These are phyloP conservation scores for Limnephilus marmoratus DNA, from an alignment of 2,888 invertebrate species.

Conservation along the genomic window DNA sequence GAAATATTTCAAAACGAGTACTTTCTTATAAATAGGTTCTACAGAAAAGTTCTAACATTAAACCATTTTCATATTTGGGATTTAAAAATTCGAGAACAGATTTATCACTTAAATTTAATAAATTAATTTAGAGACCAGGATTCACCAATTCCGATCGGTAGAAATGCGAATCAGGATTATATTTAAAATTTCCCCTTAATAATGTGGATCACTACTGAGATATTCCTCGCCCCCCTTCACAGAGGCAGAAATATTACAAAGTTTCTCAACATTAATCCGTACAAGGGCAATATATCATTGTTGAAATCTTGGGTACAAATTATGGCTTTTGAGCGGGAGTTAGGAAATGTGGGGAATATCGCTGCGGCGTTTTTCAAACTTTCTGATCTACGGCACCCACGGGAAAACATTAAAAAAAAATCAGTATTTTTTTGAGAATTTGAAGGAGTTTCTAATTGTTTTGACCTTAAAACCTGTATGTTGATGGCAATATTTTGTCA, in stretches of 20 bases:
- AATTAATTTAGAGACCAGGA: background rate
- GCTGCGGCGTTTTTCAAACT: slow-evolving; percentile 25
- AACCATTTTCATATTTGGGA: background rate
- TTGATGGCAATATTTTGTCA: background rate
- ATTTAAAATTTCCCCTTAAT: background rate
- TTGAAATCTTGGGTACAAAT: slow-evolving; percentile 34
- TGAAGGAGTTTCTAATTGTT: no score
- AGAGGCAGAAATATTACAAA: slow-evolving; percentile 18
- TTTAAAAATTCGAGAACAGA: background rate
- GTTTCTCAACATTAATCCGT: slow-evolving; percentile 21
- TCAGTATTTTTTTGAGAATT: no score
- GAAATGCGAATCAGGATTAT: background rate
- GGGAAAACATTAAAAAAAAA: background rate
- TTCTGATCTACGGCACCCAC: background rate
- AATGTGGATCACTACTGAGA: background rate
- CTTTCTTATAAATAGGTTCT: no score
- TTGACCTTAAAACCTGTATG: no score
- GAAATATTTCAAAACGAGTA: background rate
- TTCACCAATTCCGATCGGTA: background rate
- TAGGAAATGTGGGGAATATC: slow-evolving; percentile 19
- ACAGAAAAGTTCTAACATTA: background rate
- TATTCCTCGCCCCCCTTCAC: slow-evolving; percentile 3
- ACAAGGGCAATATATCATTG: slow-evolving; percentile 39
- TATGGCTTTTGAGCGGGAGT: slow-evolving; percentile 28
- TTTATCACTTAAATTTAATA: background rate